phyloP scores from a whole-genome alignment of 1,140 invertebrate genomes.

The Acromyrmex echinatior region DNA sequence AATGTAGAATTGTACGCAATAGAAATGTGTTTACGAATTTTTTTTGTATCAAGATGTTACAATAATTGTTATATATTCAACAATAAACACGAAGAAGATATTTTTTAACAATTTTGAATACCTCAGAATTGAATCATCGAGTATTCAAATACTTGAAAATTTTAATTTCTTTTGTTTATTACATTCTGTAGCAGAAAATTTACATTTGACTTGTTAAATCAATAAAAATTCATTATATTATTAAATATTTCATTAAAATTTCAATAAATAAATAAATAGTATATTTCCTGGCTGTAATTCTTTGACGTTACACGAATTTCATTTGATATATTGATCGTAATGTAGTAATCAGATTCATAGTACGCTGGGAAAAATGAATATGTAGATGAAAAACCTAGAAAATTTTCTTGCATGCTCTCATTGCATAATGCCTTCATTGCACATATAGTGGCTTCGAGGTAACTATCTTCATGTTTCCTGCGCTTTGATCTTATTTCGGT shows the following conservation, averaged over 20 bases:
- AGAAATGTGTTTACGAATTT: background rate
- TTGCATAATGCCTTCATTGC: conserved; percentile 38
- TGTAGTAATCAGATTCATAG: background rate
- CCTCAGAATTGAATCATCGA: background rate
- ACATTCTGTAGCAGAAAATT: background rate
- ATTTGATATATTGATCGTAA: background rate
- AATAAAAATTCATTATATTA: background rate
- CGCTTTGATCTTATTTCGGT: conserved; percentile 50
- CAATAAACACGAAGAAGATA: background rate
- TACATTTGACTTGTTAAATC: background rate
- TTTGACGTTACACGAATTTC: background rate
- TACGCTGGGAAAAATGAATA: background rate
- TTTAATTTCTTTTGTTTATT: background rate
- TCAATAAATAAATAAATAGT: background rate
- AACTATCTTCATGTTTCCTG: conserved; percentile 32
- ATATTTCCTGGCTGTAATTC: background rate
- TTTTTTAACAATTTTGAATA: background rate
- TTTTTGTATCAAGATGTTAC: background rate
- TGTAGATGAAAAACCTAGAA: conserved; percentile 2
- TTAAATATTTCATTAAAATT: background rate
- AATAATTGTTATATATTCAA: background rate
- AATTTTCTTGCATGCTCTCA: conserved; percentile 1
- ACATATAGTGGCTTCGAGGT: background rate
- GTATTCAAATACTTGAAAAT: background rate
- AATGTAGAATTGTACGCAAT: background rate